Conservation (phyloP, 2,797 vertebrate species). For the Cynopterus sphinx region DNA sequence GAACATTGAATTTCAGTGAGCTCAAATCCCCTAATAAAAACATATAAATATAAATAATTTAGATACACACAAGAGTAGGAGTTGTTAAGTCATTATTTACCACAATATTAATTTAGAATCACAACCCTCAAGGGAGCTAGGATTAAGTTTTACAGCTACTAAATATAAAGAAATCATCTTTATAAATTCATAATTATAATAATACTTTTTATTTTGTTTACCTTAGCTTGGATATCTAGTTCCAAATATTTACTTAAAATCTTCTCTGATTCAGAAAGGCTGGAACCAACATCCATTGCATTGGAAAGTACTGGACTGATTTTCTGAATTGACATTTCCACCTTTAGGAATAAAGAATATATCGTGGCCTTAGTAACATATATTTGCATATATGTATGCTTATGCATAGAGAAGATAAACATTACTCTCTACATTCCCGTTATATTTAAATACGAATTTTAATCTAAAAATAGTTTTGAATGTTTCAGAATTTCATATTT, state of each 20-base stretch:
- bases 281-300: slow-evolving; percentile 81
- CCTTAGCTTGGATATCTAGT: slow-evolving; percentile 87
- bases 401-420: background rate
- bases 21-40: background rate
- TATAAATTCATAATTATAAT: slow-evolving; percentile 11
- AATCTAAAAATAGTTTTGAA: slow-evolving; percentile 12
- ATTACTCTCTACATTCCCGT: background rate
- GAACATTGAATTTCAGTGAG: background rate
- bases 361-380: slow-evolving; percentile 10
- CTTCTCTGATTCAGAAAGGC: slow-evolving; percentile 86
- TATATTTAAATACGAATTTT: background rate
- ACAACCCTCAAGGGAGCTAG: background rate
- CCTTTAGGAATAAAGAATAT: slow-evolving; percentile 83
- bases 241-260: slow-evolving; percentile 88
- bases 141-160: slow-evolving; percentile 30
- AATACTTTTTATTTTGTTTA: slow-evolving; percentile 73
- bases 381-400: background rate
- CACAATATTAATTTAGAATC: slow-evolving; percentile 6
- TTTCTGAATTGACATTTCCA: slow-evolving; percentile 85
- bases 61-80: background rate
- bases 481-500: slow-evolving; percentile 32
- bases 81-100: slow-evolving; percentile 41
- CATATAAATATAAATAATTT: background rate
- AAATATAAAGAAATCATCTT: slow-evolving; percentile 6
- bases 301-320: slow-evolving; percentile 81